phyloP scores from a whole-genome alignment of 2,797 vertebrate genomes.

The Xenops minutus region DNA sequence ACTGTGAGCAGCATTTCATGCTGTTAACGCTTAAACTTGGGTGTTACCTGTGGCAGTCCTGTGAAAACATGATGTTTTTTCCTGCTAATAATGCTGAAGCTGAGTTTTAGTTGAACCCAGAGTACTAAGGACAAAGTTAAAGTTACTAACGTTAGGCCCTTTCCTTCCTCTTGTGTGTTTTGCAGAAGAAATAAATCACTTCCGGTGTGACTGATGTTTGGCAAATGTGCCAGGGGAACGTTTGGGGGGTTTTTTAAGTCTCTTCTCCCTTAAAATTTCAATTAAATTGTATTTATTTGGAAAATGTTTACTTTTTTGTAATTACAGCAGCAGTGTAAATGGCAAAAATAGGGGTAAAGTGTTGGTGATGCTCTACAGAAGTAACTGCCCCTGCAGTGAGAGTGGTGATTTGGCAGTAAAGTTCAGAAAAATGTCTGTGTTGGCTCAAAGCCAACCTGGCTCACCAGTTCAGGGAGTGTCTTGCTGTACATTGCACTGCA shows the following conservation, averaged over 20 bases:
- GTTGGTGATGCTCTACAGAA: neutral
- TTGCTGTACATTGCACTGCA: neutral
- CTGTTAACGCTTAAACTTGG: neutral
- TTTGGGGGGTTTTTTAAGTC: neutral
- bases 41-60: neutral
- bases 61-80: neutral
- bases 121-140: neutral
- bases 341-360: neutral
- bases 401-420: neutral
- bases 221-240: neutral
- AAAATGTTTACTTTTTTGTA: fast-evolving
- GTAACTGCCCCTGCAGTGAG: neutral
- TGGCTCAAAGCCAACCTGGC: neutral
- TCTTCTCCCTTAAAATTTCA: neutral
- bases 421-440: neutral
- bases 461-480: neutral
- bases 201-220: neutral
- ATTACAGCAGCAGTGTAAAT: neutral
- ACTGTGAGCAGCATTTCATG: neutral
- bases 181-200: neutral
- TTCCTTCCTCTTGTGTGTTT: neutral
- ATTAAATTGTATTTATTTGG: neutral
- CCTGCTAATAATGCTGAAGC: neutral
- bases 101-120: neutral
- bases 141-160: neutral